These are phyloP conservation scores for Heliconius sara DNA, from an alignment of 2,888 invertebrate genomes.

Conservation along the genomic window DNA sequence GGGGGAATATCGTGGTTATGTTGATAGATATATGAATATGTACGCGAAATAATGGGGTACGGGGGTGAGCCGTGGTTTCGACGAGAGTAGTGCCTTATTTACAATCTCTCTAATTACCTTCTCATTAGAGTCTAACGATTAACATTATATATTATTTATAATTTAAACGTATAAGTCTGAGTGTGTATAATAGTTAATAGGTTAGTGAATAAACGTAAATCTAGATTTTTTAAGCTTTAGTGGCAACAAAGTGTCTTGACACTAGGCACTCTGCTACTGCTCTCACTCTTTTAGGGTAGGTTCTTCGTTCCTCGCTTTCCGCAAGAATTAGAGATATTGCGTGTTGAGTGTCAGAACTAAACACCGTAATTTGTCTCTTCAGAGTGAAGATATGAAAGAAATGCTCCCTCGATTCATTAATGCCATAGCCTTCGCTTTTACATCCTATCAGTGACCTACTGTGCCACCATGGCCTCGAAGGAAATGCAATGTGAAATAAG, in stretches of 20 bases:
- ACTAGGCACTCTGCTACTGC: too few species aligned
- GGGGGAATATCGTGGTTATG: slow-evolving; percentile 13
- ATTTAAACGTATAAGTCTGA: neutral
- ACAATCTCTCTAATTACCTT: neutral
- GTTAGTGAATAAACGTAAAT: neutral
- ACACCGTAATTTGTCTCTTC: too few species aligned
- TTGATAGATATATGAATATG: slow-evolving; percentile 20
- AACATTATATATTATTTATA: neutral
- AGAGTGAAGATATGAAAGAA: too few species aligned
- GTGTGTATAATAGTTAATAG: neutral
- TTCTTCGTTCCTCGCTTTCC: too few species aligned
- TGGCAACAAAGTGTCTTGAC: too few species aligned
- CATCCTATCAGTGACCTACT: neutral
- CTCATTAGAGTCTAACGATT: neutral
- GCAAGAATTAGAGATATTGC: too few species aligned
- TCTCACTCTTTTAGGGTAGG: too few species aligned
- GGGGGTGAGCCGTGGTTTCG: neutral
- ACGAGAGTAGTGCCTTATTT: neutral
- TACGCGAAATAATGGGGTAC: slow-evolving; percentile 18
- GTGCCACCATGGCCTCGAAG: neutral
- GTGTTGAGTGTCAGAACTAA: too few species aligned
- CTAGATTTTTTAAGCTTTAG: neutral
- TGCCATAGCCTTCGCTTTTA: neutral
- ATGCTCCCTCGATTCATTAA: too few species aligned
- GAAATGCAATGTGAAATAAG: neutral